Conservation (phyloP, 1,140 invertebrate species). For the Drosophila guanche region DNA sequence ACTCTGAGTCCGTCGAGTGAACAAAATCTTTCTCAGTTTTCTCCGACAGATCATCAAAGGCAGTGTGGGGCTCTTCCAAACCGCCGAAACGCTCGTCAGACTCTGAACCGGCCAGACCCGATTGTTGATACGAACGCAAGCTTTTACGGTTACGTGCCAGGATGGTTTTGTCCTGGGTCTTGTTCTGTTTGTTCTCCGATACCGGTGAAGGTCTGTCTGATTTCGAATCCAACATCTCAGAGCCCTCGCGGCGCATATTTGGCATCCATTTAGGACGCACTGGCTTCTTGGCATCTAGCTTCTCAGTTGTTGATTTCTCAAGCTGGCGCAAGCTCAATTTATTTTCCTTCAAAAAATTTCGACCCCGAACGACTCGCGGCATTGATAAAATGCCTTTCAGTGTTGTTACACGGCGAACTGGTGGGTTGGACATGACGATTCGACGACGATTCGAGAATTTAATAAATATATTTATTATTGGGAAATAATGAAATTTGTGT, state of each 20-base stretch:
- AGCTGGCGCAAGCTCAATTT: constrained; percentile 72
- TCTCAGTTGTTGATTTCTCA: constrained; percentile 67
- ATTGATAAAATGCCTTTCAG: constrained; percentile 74
- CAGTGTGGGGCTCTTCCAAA: constrained; percentile 12
- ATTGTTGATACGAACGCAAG: constrained; percentile 32
- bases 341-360: constrained; percentile 78
- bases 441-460: constrained; percentile 2
- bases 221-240: constrained; percentile 37
- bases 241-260: constrained; percentile 37
- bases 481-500: background rate
- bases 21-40: constrained; percentile 10
- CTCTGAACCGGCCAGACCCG: constrained; percentile 1
- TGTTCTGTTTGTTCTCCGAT: background rate
- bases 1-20: constrained; percentile 15
- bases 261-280: constrained; percentile 69
- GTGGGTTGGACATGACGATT: constrained; percentile 66
- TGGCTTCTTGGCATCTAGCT: constrained; percentile 61
- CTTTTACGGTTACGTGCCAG: constrained; percentile 21
- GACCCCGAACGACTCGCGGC: constrained; percentile 64
- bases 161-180: constrained; percentile 1
- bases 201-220: constrained; percentile 4
- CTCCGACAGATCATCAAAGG: constrained; percentile 13
- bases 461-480: background rate
- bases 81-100: constrained; percentile 20
- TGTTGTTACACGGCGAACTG: constrained; percentile 69